Percentiles rank a stretch among this genome's conserved stretches.
These are phyloP conservation scores for Scaptomyza graminum DNA, from an alignment of 1,140 invertebrate genomes.

Conservation along the genomic window DNA sequence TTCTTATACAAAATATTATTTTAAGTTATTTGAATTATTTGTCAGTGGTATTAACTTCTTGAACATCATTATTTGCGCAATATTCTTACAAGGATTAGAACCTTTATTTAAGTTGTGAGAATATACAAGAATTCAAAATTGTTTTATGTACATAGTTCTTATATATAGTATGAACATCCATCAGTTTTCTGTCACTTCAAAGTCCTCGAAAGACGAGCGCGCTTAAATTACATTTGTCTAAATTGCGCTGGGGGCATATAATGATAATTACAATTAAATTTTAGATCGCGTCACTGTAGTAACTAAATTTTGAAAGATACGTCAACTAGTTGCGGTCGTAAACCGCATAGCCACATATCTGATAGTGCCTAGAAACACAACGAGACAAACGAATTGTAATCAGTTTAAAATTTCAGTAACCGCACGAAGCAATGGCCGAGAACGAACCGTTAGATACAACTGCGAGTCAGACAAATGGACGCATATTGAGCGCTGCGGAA, in stretches of 20 bases:
- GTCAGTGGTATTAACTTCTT: too few species aligned
- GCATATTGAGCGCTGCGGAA: slow-evolving; percentile 47
- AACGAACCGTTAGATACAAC: slow-evolving; percentile 65
- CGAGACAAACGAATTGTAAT: slow-evolving; percentile 20
- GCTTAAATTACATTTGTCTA: neutral
- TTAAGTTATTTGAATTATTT: too few species aligned
- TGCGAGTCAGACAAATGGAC: slow-evolving; percentile 53
- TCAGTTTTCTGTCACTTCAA: neutral
- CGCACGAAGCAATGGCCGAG: slow-evolving; percentile 59
- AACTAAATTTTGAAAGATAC: neutral
- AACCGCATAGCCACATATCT: slow-evolving; percentile 10
- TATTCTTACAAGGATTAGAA: too few species aligned
- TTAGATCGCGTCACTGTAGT: neutral
- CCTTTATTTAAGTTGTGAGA: too few species aligned
- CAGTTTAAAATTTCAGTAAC: slow-evolving; percentile 35
- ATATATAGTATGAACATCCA: neutral
- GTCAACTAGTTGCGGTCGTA: slow-evolving; percentile 1
- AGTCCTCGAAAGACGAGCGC: neutral
- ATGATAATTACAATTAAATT: slow-evolving; percentile 16
- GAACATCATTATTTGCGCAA: too few species aligned
- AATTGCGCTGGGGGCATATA: slow-evolving; percentile 13
- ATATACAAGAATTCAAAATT: too few species aligned
- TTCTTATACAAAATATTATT: too few species aligned
- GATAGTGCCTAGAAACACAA: slow-evolving; percentile 1
- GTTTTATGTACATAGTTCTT: too few species aligned